Evolutionary conservation across 2,888 invertebrate species (phyloP).

Genomic region (Blomia tropicalis): DNA sequence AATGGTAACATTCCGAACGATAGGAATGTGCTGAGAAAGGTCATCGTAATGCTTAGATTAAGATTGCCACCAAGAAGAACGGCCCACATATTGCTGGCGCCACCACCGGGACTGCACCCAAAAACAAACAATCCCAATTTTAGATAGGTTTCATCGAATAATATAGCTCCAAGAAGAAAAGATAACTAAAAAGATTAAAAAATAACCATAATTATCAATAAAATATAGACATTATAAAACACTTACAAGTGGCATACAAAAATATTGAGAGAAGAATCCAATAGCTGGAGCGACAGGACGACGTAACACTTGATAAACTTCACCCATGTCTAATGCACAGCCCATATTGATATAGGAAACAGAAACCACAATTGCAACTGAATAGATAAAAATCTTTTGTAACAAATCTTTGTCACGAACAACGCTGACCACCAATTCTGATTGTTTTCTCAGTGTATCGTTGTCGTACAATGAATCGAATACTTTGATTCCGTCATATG

Average conservation of each 20-base stretch:
- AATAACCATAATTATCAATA: neutral
- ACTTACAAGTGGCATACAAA: slow-evolving; percentile 68
- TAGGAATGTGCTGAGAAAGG: slow-evolving; percentile 67
- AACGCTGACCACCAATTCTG: slow-evolving; percentile 25
- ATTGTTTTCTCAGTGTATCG: slow-evolving; percentile 10
- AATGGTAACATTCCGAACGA: slow-evolving; percentile 78
- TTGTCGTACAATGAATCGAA: neutral
- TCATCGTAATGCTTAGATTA: slow-evolving; percentile 86
- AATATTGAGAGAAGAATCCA: slow-evolving; percentile 59
- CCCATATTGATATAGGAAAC: slow-evolving; percentile 78
- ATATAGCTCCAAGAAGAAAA: slow-evolving; percentile 33
- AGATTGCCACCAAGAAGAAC: slow-evolving; percentile 77
- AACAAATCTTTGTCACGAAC: slow-evolving; percentile 25
- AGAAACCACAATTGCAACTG: slow-evolving; percentile 54
- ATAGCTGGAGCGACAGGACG: slow-evolving; percentile 60
- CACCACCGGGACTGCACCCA: slow-evolving; percentile 79
- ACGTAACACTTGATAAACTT: slow-evolving; percentile 48
- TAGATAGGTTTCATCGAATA: slow-evolving; percentile 52
- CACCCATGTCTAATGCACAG: slow-evolving; percentile 61
- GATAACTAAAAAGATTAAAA: slow-evolving; percentile 11
- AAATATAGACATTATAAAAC: neutral
- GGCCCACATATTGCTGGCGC: slow-evolving; percentile 92
- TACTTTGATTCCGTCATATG: neutral
- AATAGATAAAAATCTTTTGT: slow-evolving; percentile 27
- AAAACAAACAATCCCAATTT: slow-evolving; percentile 57